A percentile compares a stretch with the other conserved stretches of the same genome.
Conservation (phyloP, 2,888 invertebrate genomes). For the Torymus auratus region DNA sequence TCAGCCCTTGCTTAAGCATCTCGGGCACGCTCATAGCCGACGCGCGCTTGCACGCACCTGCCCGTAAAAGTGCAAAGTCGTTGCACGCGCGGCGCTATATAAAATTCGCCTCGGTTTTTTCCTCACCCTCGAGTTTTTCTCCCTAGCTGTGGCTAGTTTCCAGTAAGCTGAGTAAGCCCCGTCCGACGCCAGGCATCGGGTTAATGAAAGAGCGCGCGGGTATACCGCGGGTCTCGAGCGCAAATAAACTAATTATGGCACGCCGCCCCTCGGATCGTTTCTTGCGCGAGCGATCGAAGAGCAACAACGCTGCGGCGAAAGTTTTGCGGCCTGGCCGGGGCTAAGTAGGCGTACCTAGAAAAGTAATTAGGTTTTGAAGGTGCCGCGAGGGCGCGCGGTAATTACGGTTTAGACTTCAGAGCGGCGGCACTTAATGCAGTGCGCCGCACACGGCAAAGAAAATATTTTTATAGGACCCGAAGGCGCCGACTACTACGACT, state of each 20-base stretch:
- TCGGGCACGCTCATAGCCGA: no score
- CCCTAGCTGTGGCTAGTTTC: slow-evolving; percentile 3
- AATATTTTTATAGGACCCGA: slow-evolving; percentile 45
- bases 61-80: slow-evolving; percentile 46
- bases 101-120: slow-evolving; percentile 37
- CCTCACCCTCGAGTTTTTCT: slow-evolving; percentile 26
- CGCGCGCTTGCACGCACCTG: slow-evolving; percentile 14
- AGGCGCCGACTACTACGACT: background rate
- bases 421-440: background rate
- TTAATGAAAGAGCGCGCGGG: slow-evolving; percentile 49
- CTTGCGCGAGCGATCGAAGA: slow-evolving; percentile 38
- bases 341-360: slow-evolving; percentile 62
- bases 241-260: slow-evolving; percentile 68
- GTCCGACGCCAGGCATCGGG: slow-evolving; percentile 30
- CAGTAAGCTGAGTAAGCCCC: slow-evolving; percentile 24
- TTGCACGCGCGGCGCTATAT: slow-evolving; percentile 2
- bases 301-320: background rate
- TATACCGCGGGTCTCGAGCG: slow-evolving; percentile 13
- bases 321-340: slow-evolving; percentile 47
- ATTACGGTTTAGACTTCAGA: slow-evolving; percentile 62
- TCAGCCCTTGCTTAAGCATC: slow-evolving; percentile 23
- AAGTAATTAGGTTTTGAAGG: slow-evolving; percentile 68
- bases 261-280: slow-evolving; percentile 63
- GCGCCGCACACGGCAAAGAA: background rate
- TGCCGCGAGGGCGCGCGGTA: slow-evolving; percentile 58